phyloP scores from a whole-genome alignment of 2,888 invertebrate species.

The Nasonovia ribisnigri region DNA sequence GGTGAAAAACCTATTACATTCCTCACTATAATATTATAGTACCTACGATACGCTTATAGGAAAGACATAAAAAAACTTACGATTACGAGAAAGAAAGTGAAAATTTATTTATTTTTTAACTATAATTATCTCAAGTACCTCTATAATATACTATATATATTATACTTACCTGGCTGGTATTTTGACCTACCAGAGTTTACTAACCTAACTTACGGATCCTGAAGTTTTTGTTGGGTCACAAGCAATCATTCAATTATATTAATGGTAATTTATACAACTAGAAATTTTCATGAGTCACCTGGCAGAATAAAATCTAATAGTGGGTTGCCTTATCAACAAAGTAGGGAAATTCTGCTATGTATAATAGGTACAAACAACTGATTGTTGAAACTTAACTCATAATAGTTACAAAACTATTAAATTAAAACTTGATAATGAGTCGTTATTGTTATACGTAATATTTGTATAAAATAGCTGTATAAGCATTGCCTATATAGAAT shows the following conservation, averaged over 20 bases:
- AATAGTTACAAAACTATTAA: background rate
- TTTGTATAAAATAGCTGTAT: background rate
- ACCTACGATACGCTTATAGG: background rate
- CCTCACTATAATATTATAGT: background rate
- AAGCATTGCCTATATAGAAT: background rate
- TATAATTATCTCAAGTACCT: background rate
- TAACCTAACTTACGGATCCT: background rate
- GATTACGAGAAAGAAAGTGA: background rate
- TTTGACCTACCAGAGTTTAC: background rate
- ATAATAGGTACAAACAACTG: background rate
- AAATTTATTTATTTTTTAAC: background rate
- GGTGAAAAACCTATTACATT: background rate
- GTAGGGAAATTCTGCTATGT: background rate
- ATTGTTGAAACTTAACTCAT: background rate
- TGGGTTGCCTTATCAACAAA: background rate
- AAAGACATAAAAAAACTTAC: background rate
- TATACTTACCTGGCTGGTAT: background rate
- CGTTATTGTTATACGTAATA: background rate
- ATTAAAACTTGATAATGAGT: background rate
- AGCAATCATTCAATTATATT: background rate
- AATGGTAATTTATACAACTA: background rate
- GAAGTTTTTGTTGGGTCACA: background rate
- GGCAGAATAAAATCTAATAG: background rate
- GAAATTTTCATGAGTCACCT: background rate
- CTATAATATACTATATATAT: background rate